Percentiles rank a stretch among this genome's conserved stretches.
Conservation (phyloP, 2,113 vertebrate species). For the Scytalopus superciliaris region DNA sequence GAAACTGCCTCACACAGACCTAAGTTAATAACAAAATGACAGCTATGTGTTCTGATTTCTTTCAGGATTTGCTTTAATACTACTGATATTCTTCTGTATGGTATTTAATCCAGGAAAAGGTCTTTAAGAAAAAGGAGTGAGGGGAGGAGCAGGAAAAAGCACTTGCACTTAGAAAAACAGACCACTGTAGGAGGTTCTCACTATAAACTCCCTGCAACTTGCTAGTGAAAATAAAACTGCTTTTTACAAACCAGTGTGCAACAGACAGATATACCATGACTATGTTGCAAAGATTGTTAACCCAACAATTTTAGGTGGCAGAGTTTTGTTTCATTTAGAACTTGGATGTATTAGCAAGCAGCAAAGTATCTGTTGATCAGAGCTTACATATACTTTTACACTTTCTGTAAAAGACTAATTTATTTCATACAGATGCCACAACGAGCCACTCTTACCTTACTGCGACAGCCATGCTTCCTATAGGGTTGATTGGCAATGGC, state of each 20-base stretch:
- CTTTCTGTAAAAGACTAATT: not conserved
- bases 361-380: not conserved
- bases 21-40: not conserved
- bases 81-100: not conserved
- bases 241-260: not conserved
- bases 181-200: not conserved
- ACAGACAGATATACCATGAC: not conserved
- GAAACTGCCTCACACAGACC: not conserved
- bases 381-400: not conserved
- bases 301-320: not conserved
- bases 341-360: not conserved
- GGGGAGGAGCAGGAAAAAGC: not conserved
- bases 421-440: not conserved
- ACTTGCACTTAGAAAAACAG: not conserved
- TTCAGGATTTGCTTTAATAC: not conserved
- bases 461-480: constrained; percentile 88
- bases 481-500: constrained; percentile 90
- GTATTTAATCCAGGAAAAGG: constrained; percentile 1
- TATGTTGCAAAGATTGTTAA: not conserved
- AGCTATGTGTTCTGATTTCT: not conserved
- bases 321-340: not conserved
- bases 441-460: constrained; percentile 81
- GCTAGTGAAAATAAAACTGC: not conserved
- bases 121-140: not conserved
- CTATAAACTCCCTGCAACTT: not conserved